phyloP scores from a whole-genome alignment of 2,797 vertebrate species.

The Acestrorhynchus altus region DNA sequence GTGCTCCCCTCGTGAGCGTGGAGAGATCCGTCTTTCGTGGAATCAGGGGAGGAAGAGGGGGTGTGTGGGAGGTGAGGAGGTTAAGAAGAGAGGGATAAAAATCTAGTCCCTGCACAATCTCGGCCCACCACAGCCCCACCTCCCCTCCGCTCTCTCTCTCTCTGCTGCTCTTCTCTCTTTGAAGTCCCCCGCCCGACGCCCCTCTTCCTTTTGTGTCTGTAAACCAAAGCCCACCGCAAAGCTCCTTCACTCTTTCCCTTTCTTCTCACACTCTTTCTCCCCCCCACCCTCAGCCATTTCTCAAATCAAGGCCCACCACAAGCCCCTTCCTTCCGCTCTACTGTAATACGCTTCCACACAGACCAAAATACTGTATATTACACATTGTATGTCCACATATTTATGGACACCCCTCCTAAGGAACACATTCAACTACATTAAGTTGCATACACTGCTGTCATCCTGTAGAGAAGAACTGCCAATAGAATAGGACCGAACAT shows the following conservation, averaged over 20 bases:
- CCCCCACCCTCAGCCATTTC: conserved; percentile 66
- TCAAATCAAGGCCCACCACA: conserved; percentile 80
- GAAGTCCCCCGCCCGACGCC: conserved; percentile 52
- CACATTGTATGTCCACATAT: too few relatives aligned
- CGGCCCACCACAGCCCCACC: conserved; percentile 75
- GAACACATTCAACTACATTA: too few relatives aligned
- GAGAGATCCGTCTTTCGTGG: conserved; percentile 85
- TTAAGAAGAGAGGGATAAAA: conserved; percentile 71
- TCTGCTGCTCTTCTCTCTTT: conserved; percentile 39
- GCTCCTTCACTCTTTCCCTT: conserved; percentile 60
- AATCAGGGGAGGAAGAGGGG: conserved; percentile 80
- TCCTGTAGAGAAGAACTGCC: too few relatives aligned
- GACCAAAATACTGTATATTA: too few relatives aligned
- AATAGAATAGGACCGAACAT: too few relatives aligned
- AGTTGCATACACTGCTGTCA: too few relatives aligned
- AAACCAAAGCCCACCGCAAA: conserved; percentile 75
- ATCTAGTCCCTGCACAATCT: conserved; percentile 78
- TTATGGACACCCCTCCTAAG: too few relatives aligned
- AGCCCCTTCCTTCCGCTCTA: conserved; percentile 61
- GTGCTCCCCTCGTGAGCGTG: conserved; percentile 66
- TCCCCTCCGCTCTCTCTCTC: conserved; percentile 40
- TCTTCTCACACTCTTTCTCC: conserved; percentile 47
- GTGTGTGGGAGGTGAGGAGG: conserved; percentile 65
- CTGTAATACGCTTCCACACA: background rate
- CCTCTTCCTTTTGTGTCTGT: conserved; percentile 63